Percentiles rank a stretch among this genome's conserved stretches.
These are phyloP conservation scores for Conomelus anceps DNA, from an alignment of 2,888 invertebrate species.

Conservation along the genomic window DNA sequence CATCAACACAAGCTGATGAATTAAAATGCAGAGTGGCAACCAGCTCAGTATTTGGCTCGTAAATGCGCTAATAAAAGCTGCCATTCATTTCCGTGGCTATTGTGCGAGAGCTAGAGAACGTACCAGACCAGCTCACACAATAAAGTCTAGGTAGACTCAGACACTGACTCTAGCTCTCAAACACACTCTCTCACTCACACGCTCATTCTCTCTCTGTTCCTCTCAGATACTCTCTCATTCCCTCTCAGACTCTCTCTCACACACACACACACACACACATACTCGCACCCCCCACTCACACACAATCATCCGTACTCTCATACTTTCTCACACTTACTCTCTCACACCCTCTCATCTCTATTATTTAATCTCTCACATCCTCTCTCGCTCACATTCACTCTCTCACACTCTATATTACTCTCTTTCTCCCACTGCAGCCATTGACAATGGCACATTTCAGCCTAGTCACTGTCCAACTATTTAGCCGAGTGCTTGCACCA, in stretches of 20 bases:
- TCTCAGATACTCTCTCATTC: neutral
- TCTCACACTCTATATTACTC: neutral
- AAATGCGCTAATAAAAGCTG: neutral
- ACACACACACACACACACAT: too few species aligned
- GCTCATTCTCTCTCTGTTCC: neutral
- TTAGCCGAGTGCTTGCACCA: neutral
- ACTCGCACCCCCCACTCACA: neutral
- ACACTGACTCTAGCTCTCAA: too few species aligned
- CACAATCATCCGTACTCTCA: neutral
- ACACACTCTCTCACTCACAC: too few species aligned
- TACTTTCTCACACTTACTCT: neutral
- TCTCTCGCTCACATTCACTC: neutral
- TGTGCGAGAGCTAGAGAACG: neutral
- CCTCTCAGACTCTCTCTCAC: neutral
- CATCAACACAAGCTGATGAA: neutral
- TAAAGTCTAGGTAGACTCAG: neutral
- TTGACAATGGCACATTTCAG: neutral
- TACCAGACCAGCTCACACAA: neutral
- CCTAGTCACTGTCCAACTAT: neutral
- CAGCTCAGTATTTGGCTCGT: neutral
- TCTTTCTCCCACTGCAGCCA: neutral
- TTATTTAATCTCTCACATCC: too few species aligned
- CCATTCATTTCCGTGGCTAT: neutral
- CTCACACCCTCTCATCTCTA: too few species aligned
- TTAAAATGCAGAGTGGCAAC: neutral